Conservation (phyloP, 2,113 vertebrate genomes). For the Salvelinus fontinalis region DNA sequence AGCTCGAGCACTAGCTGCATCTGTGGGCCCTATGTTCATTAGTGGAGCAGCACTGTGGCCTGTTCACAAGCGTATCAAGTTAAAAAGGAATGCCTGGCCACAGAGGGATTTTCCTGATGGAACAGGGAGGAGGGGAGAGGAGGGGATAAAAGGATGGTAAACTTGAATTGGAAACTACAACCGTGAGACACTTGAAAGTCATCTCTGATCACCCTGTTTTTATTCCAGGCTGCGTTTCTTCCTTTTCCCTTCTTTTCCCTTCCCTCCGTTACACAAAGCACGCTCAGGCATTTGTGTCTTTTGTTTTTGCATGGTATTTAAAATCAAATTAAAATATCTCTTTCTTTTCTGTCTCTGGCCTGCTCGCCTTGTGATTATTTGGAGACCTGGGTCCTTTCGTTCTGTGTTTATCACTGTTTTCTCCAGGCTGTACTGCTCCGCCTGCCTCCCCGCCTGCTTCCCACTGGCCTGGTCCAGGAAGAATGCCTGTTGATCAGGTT, state of each 20-base stretch:
- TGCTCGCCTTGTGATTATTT: slow-evolving; percentile 57
- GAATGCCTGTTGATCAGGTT: slow-evolving; percentile 63
- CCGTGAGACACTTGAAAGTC: slow-evolving; percentile 41
- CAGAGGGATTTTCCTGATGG: slow-evolving; percentile 70
- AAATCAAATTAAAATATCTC: background rate
- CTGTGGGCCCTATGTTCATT: slow-evolving; percentile 73
- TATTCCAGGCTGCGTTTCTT: slow-evolving; percentile 10
- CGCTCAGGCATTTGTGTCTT: slow-evolving; percentile 16
- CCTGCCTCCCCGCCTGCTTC: slow-evolving; percentile 31
- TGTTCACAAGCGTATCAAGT: slow-evolving; percentile 79
- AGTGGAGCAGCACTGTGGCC: slow-evolving; percentile 63
- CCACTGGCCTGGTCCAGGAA: slow-evolving; percentile 25
- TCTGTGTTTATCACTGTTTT: slow-evolving; percentile 60
- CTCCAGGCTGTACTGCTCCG: slow-evolving; percentile 3
- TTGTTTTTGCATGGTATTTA: slow-evolving; percentile 1
- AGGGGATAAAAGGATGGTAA: slow-evolving; percentile 53
- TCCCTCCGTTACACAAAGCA: slow-evolving; percentile 10
- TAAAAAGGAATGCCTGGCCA: slow-evolving; percentile 72
- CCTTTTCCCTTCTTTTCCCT: background rate
- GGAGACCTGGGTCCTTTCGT: slow-evolving; percentile 38
- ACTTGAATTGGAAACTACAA: slow-evolving; percentile 57
- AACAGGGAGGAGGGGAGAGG: slow-evolving; percentile 29
- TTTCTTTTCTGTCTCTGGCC: slow-evolving; percentile 1
- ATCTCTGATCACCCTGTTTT: slow-evolving; percentile 6
- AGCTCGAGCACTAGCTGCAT: slow-evolving; percentile 17